Percentiles rank a stretch among this genome's conserved stretches.
These are phyloP conservation scores for Synergus umbraculus DNA, from an alignment of 2,888 invertebrate genomes.

Conservation along the genomic window DNA sequence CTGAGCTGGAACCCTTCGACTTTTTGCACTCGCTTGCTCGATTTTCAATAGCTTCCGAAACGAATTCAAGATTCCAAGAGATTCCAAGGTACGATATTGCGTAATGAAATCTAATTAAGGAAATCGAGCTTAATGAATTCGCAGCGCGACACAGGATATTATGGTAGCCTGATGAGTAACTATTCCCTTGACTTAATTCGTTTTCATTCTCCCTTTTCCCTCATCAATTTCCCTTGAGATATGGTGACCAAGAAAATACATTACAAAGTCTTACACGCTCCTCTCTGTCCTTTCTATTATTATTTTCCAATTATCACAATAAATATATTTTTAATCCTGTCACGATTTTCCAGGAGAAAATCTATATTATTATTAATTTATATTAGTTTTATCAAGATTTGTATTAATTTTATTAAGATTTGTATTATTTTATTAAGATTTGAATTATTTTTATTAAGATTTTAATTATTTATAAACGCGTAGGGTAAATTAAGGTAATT, in stretches of 20 bases:
- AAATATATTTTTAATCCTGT: no score
- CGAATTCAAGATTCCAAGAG: constrained; percentile 7
- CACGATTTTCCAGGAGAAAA: no score
- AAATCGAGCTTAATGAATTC: background rate
- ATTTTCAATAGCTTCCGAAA: constrained; percentile 32
- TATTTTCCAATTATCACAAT: background rate
- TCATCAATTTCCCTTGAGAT: background rate
- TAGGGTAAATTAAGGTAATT: background rate
- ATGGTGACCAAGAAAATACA: background rate
- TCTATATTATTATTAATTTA: background rate
- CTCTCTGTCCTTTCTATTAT: background rate
- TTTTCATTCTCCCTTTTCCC: background rate
- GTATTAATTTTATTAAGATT: no score
- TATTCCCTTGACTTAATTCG: background rate
- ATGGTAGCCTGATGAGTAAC: background rate
- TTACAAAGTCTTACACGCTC: background rate
- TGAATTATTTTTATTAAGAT: no score
- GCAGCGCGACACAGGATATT: constrained; percentile 6
- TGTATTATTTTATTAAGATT: no score
- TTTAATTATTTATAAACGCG: background rate
- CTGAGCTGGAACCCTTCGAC: constrained; percentile 16
- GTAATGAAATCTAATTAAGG: constrained; percentile 37
- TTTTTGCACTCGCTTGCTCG: background rate
- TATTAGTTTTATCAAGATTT: background rate
- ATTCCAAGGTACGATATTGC: constrained; percentile 1